Conservation (phyloP, 1,140 invertebrate species). For the Proctacanthus coquilletti region DNA sequence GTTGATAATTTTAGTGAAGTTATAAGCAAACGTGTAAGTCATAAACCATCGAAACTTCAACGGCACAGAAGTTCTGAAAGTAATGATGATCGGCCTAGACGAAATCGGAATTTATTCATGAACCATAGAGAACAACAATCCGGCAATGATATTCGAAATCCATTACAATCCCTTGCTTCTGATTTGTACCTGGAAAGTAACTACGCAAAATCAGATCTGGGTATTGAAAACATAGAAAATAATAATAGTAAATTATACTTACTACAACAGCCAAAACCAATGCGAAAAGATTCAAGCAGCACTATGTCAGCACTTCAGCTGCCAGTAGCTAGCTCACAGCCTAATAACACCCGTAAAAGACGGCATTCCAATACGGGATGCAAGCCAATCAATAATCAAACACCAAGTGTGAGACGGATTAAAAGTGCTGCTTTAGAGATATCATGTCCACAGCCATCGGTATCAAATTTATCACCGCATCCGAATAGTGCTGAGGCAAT, state of each 20-base stretch:
- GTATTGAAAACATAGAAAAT: constrained; percentile 13
- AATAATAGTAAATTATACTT: too few species aligned
- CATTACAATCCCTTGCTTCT: constrained; percentile 15
- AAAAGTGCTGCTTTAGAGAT: constrained; percentile 49
- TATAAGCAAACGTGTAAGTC: too few species aligned
- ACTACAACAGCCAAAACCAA: constrained; percentile 12
- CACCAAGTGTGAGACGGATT: constrained; percentile 36
- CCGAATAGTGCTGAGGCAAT: constrained; percentile 52
- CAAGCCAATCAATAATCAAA: constrained; percentile 1
- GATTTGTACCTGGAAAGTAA: constrained; percentile 27
- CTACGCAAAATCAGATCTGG: constrained; percentile 27
- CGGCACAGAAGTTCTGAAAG: constrained; percentile 27
- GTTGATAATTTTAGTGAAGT: too few species aligned
- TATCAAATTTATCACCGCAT: constrained; percentile 43
- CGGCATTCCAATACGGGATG: constrained; percentile 42
- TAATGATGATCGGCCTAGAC: constrained; percentile 22
- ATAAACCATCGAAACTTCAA: constrained; percentile 18
- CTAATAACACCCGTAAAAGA: constrained; percentile 14
- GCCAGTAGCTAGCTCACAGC: constrained; percentile 19
- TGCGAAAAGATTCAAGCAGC: constrained; percentile 39
- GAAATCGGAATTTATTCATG: too few species aligned
- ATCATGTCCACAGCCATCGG: constrained; percentile 43
- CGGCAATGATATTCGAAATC: too few species aligned
- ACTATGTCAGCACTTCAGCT: constrained; percentile 42
- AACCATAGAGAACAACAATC: too few species aligned